Percentiles rank a stretch among this genome's conserved stretches.
Evolutionary conservation across 2,797 vertebrate genomes (phyloP).

Genomic region (Rhabdophis nuchalis): DNA sequence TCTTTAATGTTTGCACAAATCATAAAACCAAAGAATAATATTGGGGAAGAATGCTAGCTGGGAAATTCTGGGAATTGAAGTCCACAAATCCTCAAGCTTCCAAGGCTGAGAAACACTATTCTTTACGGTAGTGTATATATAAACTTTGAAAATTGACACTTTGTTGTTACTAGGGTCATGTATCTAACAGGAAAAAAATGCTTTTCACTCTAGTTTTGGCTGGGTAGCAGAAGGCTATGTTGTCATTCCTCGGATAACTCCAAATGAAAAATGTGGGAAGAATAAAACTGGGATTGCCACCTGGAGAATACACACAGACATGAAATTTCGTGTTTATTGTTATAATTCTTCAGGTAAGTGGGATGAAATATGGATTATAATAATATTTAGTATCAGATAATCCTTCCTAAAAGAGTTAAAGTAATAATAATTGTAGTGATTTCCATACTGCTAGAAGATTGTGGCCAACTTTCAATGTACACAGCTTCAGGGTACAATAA

Average conservation of each 20-base stretch:
- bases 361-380: neutral
- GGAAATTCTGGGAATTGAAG: neutral
- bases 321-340: conserved; percentile 61
- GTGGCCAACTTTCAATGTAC: neutral
- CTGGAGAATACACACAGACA: conserved; percentile 33
- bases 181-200: conserved; percentile 10
- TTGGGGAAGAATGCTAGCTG: neutral
- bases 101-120: neutral
- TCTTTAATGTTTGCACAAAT: neutral
- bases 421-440: neutral
- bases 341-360: conserved; percentile 74
- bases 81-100: neutral
- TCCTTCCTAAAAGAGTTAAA: neutral
- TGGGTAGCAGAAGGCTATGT: conserved; percentile 67
- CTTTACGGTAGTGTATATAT: neutral
- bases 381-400: neutral
- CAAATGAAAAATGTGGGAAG: conserved; percentile 69
- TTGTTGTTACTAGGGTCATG: neutral
- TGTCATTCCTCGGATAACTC: conserved; percentile 70
- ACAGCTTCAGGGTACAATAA: neutral
- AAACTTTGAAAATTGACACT: neutral
- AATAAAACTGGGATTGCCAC: conserved; percentile 61
- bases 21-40: neutral
- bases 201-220: conserved; percentile 69
- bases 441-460: neutral